Evolutionary conservation across 2,113 vertebrate genomes (phyloP), one percentile per base, ranked within the genome.

Genomic region (Carassius auratus): DNA sequence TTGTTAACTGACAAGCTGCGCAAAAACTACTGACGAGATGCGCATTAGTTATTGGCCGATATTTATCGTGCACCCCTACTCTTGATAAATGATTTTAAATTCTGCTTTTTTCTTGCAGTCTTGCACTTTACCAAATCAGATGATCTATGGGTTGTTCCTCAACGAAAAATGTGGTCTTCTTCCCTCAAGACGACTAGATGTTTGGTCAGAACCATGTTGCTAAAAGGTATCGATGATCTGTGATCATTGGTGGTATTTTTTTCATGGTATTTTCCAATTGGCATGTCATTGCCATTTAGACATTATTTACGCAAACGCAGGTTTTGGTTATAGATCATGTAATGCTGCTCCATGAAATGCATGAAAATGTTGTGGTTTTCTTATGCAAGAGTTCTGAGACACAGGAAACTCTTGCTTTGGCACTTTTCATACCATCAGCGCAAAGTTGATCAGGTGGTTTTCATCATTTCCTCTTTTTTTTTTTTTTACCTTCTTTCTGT

Each of bases 71-170:
- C 30, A 30, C 30, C 30, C 30, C 30, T 30, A 30, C 12, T 61
- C 21, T 36, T 57, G 3, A 17, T 75, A 23, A 76, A 17, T 77
- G 15, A 86, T 83, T 69, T 19, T 76, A 3, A 33, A 2, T 86
- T 83, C 14, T 73, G 5, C 30, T 23, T 38, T 59, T 62, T 64
- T 73, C 55, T 21, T 76, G 66, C 74, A 83, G 62, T 87, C 68
- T 87, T 85, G 88, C 88, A 89, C 88, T 89, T 89, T 89, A 89
- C 26, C 17, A n/a, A n/a, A 61, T n/a, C 57, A n/a, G 57, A 61
- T 61, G 19, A 21, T 61, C 57, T 61, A 4, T 61, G 33, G 23
- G 33, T 79, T 33, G 36, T 52, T 84, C 12, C 36, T 52, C 17
- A 1, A 8, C 8, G 57, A 38, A 33, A 14, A 42, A 26, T 14